These are phyloP conservation scores for Caenorhabditis virilis DNA, from an alignment of 2,888 invertebrate genomes.

Conservation along the genomic window DNA sequence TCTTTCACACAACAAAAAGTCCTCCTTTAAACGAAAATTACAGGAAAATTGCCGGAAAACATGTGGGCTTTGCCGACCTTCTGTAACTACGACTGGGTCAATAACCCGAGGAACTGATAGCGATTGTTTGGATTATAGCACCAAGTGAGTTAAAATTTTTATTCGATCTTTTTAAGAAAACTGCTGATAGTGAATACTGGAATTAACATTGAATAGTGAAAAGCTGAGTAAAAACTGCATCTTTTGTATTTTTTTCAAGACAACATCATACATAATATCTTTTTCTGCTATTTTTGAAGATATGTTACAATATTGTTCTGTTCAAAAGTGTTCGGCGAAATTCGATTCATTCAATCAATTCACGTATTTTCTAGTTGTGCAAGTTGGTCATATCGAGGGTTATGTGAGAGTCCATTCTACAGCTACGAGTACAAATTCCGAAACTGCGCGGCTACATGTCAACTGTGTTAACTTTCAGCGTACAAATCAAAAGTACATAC, in stretches of 20 bases:
- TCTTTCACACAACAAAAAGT: not conserved
- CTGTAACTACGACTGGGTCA: conserved; percentile 23
- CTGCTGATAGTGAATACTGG: too few species aligned
- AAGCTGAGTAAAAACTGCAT: too few species aligned
- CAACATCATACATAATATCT: too few species aligned
- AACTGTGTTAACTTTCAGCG: conserved; percentile 11
- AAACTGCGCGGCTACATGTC: conserved; percentile 31
- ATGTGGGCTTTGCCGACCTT: conserved; percentile 34
- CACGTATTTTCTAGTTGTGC: conserved; percentile 34
- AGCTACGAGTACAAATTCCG: conserved; percentile 26
- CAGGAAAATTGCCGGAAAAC: conserved; percentile 32
- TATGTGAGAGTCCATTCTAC: conserved; percentile 32
- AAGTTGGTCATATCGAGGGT: conserved; percentile 29
- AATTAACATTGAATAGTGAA: too few species aligned
- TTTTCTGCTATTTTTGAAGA: too few species aligned
- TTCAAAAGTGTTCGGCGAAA: too few species aligned
- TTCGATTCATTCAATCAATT: too few species aligned
- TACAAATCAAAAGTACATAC: not conserved
- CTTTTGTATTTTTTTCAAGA: too few species aligned
- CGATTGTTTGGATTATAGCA: conserved; percentile 35
- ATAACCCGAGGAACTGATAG: conserved; percentile 20
- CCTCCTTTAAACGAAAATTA: not conserved
- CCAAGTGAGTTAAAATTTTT: conserved; percentile 15
- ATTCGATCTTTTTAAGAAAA: not conserved
- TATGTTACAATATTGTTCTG: too few species aligned